A percentile compares a stretch with the other conserved stretches of the same genome.
Conservation (phyloP, 2,113 vertebrate species). For the Fukomys damarensis region DNA sequence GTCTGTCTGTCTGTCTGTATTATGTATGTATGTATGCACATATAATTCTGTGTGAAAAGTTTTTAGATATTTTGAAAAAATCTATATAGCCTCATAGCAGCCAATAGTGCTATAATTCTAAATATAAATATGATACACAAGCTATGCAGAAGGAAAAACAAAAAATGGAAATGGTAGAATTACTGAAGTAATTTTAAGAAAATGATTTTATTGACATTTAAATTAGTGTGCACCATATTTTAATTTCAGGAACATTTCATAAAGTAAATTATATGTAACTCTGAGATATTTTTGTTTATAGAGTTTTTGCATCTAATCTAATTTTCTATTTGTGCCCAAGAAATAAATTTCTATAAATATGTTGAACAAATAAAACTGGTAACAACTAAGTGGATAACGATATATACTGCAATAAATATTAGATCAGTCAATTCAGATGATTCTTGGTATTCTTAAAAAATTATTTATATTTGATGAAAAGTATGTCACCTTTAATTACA, state of each 20-base stretch:
- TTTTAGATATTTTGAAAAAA: conserved; percentile 9
- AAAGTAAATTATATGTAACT: not conserved
- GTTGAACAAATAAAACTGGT: conserved; percentile 63
- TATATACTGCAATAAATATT: conserved; percentile 60
- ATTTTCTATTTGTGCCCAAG: not conserved
- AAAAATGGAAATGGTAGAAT: not conserved
- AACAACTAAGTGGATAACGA: conserved; percentile 61
- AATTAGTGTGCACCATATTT: not conserved
- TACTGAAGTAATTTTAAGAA: no score
- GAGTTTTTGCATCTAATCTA: not conserved
- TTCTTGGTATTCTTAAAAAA: conserved; percentile 75
- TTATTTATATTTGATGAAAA: conserved; percentile 75
- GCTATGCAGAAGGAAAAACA: not conserved
- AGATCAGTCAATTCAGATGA: conserved; percentile 52
- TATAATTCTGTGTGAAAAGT: not conserved
- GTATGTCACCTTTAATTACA: conserved; percentile 75
- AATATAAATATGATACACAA: not conserved
- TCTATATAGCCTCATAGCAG: not conserved
- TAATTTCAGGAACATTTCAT: not conserved
- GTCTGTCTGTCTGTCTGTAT: no score
- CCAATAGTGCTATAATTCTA: not conserved
- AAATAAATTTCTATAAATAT: not conserved
- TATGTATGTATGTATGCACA: no score
- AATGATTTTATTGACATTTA: not conserved
- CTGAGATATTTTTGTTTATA: not conserved